Percentiles rank a stretch among this genome's conserved stretches.
phyloP scores from a whole-genome alignment of 1,140 invertebrate species.

The Leucophenga varia region DNA sequence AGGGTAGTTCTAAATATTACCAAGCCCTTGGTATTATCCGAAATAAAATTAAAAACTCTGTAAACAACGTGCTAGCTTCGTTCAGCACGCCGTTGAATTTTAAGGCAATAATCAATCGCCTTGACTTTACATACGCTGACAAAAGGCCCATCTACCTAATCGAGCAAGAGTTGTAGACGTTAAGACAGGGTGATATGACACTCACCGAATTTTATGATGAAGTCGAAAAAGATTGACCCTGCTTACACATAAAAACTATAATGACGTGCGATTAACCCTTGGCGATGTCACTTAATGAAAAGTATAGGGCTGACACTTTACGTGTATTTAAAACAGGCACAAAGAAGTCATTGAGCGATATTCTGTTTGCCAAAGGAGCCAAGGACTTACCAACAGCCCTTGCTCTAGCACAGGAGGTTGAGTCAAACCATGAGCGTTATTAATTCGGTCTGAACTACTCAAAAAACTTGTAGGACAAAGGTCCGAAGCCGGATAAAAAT shows the following conservation, averaged over 20 bases:
- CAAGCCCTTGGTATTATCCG: slow-evolving; percentile 13
- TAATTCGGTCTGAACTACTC: too few species aligned
- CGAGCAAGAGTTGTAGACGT: slow-evolving; percentile 8
- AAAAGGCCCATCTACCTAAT: slow-evolving; percentile 14
- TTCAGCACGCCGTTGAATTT: slow-evolving; percentile 20
- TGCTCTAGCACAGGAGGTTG: slow-evolving; percentile 3
- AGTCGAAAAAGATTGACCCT: slow-evolving; percentile 14
- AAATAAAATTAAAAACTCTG: slow-evolving; percentile 14
- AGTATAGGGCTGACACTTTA: slow-evolving; percentile 1
- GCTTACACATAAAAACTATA: slow-evolving; percentile 12
- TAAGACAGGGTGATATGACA: slow-evolving; percentile 7
- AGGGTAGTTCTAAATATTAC: too few species aligned
- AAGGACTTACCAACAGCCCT: slow-evolving; percentile 1
- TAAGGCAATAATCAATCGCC: slow-evolving; percentile 14
- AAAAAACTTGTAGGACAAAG: too few species aligned
- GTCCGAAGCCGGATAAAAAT: too few species aligned
- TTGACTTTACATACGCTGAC: slow-evolving; percentile 21
- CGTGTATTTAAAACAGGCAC: slow-evolving; percentile 6
- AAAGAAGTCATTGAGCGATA: not conserved
- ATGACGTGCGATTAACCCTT: slow-evolving; percentile 6
- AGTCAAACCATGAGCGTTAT: slow-evolving; percentile 4
- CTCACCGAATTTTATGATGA: slow-evolving; percentile 13
- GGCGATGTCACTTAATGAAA: slow-evolving; percentile 2
- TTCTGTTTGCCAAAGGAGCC: slow-evolving; percentile 1
- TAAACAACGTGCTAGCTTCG: slow-evolving; percentile 7